Evolutionary conservation across 1,140 invertebrate genomes (phyloP), one percentile per base, ranked within the genome.

Genomic region (Calycopis cecrops): DNA sequence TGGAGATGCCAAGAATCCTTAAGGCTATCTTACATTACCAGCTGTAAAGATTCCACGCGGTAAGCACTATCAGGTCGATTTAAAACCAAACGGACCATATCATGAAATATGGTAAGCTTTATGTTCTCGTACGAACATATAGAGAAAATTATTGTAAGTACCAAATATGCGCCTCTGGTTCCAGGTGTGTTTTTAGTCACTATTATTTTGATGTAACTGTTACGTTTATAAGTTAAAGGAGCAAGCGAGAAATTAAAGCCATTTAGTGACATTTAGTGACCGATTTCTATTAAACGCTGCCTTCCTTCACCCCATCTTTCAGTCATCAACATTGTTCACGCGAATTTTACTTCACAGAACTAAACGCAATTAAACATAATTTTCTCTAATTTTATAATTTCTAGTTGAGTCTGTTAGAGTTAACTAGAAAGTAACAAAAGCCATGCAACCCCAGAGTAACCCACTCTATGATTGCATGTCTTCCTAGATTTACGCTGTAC

Each of bases 31-130:
- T 44, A 44, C 6, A 44, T 18, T 44, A 44, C 12, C 40, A 44
- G 40, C 40, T 16, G 40, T 44, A 44, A 44, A 44, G 40, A 44
- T 44, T 44, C 40, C 40, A 44, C 40, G 17, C 40, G 40, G 40
- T 44, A 44, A 44, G 40, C 40, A 17, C 40, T 44, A 18, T 17
- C n/a, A 40, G 40, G 40, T 44, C 40, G 40, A 44, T 44, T 16
- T 44, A 17, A 44, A 44, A 44, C 12, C 40, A 44, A 44, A 44
- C 40, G 14, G 40, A 44, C 40, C 40, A 44, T 44, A 9, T 44
- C 40, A 44, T 44, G 40, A 44, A 44, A 44, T 44, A 44, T 16
- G 17, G 40, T 44, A 44, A 44, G 40, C 40, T 44, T 44, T 44
- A 44, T 44, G 40, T 8, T 14, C 14, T 44, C 40, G 1, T 40